Evolutionary conservation across 2,113 vertebrate genomes (phyloP), one percentile per base, ranked within the genome.

Genomic region (Miniopterus natalensis): DNA sequence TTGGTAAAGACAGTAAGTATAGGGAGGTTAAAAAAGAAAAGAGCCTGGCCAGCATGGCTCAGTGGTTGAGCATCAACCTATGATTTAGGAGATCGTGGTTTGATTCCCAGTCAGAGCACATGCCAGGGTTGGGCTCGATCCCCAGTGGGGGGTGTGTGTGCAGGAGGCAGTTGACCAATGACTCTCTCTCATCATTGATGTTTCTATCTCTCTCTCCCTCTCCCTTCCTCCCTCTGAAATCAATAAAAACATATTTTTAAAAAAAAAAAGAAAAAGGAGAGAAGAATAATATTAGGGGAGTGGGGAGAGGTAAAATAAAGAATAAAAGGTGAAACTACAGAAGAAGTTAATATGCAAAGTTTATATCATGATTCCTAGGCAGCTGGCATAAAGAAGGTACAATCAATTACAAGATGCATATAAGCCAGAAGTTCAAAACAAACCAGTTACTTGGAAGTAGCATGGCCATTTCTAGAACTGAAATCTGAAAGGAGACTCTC

Each of bases 401-500:
- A n/a, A 49, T 31, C 51, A 4, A n/a, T 65, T 65, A 25, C 2
- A 10, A 42, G 29, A 14, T 36, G 20, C 70, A 12, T 6, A 0
- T 2, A 45, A 68, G 80, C 15, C 36, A 49, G 31, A 42, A 74
- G 27, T 57, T 84, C 21, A n/a, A 68, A 79, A 47, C n/a, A 12
- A 36, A 8, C 18, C 29, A 45, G 86, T 9, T 42, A 2, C 78
- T 74, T 8, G 21, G 42, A 47, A 29, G 70, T 51, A 53, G 42
- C 29, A 6, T 6, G 45, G 75, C 45, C 36, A 1, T 59, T 79
- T 27, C 51, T 42, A 27, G 61, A 13, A n/a, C 40, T 36, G 51
- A 51, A 78, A 45, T 74, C 51, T 40, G 36, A 49, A 83, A 85
- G 94, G n/a, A 23, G 18, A 3, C 95, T 96, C 97, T 99, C 99